A percentile compares a stretch with the other conserved stretches of the same genome.
Evolutionary conservation across 2,113 vertebrate genomes (phyloP).

Genomic region (Coptodon bakossiorum): DNA sequence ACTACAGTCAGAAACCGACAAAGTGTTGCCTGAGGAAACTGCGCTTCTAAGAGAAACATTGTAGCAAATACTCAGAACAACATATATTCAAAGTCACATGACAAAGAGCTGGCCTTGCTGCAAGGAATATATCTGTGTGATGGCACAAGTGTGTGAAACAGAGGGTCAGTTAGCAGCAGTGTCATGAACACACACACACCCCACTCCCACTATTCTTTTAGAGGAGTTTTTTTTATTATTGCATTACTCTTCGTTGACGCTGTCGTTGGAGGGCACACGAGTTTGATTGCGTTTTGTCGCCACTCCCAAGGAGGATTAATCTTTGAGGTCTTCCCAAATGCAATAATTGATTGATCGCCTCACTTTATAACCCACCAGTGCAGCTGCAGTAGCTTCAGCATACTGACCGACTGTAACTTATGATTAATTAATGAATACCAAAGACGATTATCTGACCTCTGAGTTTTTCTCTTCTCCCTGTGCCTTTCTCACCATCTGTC

Average conservation of each 20-base stretch:
- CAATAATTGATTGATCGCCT: constrained; percentile 38
- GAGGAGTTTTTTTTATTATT: neutral
- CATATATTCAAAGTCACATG: neutral
- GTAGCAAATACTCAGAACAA: neutral
- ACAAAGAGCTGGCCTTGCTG: neutral
- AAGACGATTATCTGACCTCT: constrained; percentile 51
- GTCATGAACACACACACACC: neutral
- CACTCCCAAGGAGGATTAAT: constrained; percentile 14
- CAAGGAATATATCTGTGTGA: neutral
- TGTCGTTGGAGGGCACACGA: constrained; percentile 31
- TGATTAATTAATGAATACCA: constrained; percentile 43
- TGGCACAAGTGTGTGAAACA: neutral
- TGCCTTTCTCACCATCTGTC: constrained; percentile 24
- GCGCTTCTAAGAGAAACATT: neutral
- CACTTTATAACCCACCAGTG: constrained; percentile 24
- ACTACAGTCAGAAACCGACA: neutral
- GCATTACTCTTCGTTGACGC: neutral
- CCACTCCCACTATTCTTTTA: neutral
- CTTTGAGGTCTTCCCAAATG: constrained; percentile 34
- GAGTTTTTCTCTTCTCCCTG: constrained; percentile 36
- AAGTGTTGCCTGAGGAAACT: neutral
- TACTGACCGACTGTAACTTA: constrained; percentile 19
- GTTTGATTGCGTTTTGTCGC: constrained; percentile 14
- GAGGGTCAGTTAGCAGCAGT: neutral
- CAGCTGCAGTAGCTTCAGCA: constrained; percentile 14